phyloP scores from a whole-genome alignment of 1,140 invertebrate species.

The Sitophilus oryzae region DNA sequence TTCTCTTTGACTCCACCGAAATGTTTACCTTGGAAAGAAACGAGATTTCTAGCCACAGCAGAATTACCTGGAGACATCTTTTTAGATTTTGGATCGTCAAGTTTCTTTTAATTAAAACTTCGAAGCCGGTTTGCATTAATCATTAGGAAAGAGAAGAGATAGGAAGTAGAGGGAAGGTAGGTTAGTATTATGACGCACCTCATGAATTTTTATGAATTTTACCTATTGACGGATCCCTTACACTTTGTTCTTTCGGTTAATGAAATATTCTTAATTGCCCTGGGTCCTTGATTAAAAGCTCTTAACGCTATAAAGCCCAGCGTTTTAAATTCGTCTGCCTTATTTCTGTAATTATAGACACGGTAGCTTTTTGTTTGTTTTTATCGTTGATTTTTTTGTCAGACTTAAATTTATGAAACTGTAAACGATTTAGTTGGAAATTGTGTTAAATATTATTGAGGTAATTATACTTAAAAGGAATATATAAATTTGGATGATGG shows the following conservation, averaged over 20 bases:
- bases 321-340: not conserved
- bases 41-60: conserved; percentile 9
- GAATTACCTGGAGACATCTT: conserved; percentile 21
- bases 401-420: too few relatives aligned
- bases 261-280: conserved; percentile 23
- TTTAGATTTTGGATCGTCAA: conserved; percentile 16
- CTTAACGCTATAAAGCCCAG: not conserved
- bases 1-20: not conserved
- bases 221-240: conserved; percentile 9
- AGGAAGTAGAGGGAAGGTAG: too few relatives aligned
- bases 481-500: too few relatives aligned
- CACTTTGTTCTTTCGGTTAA: conserved; percentile 7
- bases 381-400: too few relatives aligned
- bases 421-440: too few relatives aligned
- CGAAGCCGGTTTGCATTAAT: conserved; percentile 22
- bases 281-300: conserved; percentile 15
- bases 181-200: conserved; percentile 20
- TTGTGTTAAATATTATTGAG: too few relatives aligned
- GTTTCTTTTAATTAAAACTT: conserved; percentile 24
- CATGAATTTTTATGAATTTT: conserved; percentile 25
- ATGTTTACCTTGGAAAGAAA: conserved; percentile 18
- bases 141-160: too few relatives aligned
- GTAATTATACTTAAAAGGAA: too few relatives aligned
- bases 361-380: too few relatives aligned
- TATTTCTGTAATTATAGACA: too few relatives aligned